Evolutionary conservation across 2,113 vertebrate species (phyloP), one percentile per base, ranked within the genome.

Genomic region (Theristicus caerulescens): DNA sequence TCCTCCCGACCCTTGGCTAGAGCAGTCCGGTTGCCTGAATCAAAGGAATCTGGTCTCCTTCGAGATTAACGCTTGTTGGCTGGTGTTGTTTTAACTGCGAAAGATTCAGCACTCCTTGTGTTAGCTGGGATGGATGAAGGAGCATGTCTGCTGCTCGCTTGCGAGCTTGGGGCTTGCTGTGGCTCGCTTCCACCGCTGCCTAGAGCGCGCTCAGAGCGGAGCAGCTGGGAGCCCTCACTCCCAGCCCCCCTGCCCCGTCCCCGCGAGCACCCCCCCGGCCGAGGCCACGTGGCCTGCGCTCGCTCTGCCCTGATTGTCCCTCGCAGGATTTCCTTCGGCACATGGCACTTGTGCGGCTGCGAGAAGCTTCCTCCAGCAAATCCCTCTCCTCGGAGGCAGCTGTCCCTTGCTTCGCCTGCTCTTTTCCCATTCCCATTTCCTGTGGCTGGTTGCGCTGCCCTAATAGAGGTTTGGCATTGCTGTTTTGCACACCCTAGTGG

Each of bases 401-500:
- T 25, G 86, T 70, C 92, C 69, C 78, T 76, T 36, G 64, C 93
- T 54, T 69, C 19, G 67, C 59, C 59, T 88, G 86, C 80, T 54
- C 46, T 88, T 88, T 95, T 95, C 96, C 93, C 97, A 66, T 93
- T 97, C 97, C 96, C 97, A 81, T 98, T 98, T 98, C 98, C 98
- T 97, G 97, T 66, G 88, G 77, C 97, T 98, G 97, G 97, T 95
- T 74, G 86, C 55, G 38, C 76, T 98, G 98, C 97, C 98, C 98
- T 97, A 94, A 92, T 82, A 96, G 96, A 97, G 96, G 90, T 98
- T 98, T 98, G 98, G 98, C 98, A 98, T 94, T 78, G 97, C 98
- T 96, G 87, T 98, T 94, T 94, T 92, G 74, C 97, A 98, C 98
- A 98, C 97, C 96, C 97, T 98, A 96, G 97, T 74, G 97, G 98